Evolutionary conservation across 2,888 invertebrate species (phyloP).

Genomic region (Eristalis arbustorum): DNA sequence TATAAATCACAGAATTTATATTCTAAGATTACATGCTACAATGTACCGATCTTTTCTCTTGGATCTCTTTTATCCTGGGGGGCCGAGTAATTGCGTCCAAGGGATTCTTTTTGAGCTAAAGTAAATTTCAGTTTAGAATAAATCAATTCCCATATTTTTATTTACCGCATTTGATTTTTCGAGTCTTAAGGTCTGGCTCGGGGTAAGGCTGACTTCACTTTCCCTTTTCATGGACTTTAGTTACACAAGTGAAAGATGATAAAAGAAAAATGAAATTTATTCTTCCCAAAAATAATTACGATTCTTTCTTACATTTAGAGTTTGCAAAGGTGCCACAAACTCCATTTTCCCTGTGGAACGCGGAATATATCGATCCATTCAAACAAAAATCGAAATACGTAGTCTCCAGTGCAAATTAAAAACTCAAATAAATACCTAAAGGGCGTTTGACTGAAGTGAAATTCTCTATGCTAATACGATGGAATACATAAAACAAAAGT

Average conservation of each 20-base stretch:
- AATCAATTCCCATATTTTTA: background rate
- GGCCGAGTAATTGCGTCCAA: conserved; percentile 76
- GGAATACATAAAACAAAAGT: background rate
- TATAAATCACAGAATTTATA: background rate
- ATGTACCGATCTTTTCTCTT: conserved; percentile 75
- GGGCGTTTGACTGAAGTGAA: background rate
- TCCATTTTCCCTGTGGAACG: conserved; percentile 4
- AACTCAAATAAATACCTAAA: background rate
- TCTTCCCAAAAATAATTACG: background rate
- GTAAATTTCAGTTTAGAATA: background rate
- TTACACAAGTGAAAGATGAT: background rate
- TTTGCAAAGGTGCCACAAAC: conserved; percentile 15
- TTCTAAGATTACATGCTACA: background rate
- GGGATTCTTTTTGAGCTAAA: conserved; percentile 75
- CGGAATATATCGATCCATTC: conserved; percentile 28
- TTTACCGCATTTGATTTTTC: conserved; percentile 43
- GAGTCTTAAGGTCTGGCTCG: conserved; percentile 73
- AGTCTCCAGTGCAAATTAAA: conserved; percentile 1
- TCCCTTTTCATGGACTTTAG: conserved; percentile 72
- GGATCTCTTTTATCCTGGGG: conserved; percentile 72
- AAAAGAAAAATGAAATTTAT: background rate
- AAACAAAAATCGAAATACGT: background rate
- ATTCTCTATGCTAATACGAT: conserved; percentile 34
- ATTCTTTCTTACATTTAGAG: conserved; percentile 27
- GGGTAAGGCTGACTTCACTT: conserved; percentile 76